phyloP scores from a whole-genome alignment of 2,888 invertebrate species.

The Orthonychiurus folsomi region DNA sequence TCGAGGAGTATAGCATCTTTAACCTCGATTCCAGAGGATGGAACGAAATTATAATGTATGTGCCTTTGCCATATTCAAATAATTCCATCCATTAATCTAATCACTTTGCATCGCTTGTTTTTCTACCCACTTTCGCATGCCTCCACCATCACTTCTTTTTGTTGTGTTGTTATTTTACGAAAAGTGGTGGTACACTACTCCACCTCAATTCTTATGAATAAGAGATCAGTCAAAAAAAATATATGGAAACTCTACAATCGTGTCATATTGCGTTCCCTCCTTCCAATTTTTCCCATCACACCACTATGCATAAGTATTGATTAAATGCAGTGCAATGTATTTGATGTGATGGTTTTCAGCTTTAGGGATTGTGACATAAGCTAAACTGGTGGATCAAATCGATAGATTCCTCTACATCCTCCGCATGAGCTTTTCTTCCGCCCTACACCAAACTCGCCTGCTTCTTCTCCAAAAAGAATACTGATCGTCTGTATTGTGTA shows the following conservation, averaged over 20 bases:
- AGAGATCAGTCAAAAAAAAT: neutral
- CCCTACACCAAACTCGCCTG: too few species aligned
- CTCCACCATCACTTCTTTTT: too few species aligned
- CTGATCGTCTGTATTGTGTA: too few species aligned
- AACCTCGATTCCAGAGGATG: constrained; percentile 1
- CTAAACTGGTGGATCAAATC: neutral
- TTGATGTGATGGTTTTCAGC: neutral
- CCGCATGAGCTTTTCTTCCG: neutral
- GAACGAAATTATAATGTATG: constrained; percentile 1
- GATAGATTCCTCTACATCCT: neutral
- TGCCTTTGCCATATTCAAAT: neutral
- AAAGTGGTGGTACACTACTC: too few species aligned
- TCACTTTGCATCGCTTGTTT: neutral
- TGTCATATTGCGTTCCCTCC: too few species aligned
- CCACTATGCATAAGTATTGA: neutral
- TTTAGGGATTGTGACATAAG: neutral
- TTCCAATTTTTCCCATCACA: neutral
- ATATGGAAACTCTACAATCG: neutral
- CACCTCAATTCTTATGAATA: neutral
- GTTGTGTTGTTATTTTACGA: too few species aligned
- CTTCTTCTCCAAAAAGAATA: too few species aligned
- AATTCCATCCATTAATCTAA: neutral
- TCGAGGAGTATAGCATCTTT: neutral
- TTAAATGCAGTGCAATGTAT: neutral
- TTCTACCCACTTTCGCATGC: too few species aligned